Evolutionary conservation across 2,797 vertebrate genomes (phyloP).

Genomic region (Danio aesculapii): DNA sequence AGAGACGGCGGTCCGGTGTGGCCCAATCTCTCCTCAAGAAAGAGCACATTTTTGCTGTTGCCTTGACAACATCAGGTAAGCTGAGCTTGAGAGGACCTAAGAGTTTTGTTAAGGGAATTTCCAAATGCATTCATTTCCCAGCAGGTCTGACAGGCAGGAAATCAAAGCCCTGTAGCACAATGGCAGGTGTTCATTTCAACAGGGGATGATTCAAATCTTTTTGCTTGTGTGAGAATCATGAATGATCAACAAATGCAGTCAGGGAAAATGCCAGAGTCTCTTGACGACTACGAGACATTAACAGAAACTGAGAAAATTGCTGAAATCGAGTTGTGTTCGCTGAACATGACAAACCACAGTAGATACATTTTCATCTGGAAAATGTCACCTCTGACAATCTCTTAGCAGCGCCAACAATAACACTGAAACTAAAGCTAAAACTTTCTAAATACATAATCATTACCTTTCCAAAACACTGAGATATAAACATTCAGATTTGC

Average conservation of each 20-base stretch:
- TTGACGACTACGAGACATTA: slow-evolving; percentile 18
- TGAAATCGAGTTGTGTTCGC: background rate
- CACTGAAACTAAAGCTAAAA: too few species aligned
- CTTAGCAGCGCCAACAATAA: too few species aligned
- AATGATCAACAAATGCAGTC: slow-evolving; percentile 50
- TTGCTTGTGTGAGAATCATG: slow-evolving; percentile 42
- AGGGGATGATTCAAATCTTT: slow-evolving; percentile 49
- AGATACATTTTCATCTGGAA: background rate
- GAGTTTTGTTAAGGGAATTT: slow-evolving; percentile 55
- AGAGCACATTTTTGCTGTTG: slow-evolving; percentile 58
- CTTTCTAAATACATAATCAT: too few species aligned
- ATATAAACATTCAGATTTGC: too few species aligned
- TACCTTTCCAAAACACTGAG: too few species aligned
- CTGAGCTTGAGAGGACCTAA: slow-evolving; percentile 14
- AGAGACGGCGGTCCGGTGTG: background rate
- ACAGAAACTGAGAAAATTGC: slow-evolving; percentile 6
- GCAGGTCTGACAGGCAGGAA: slow-evolving; percentile 35
- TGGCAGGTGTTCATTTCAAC: slow-evolving; percentile 57
- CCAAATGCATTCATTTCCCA: slow-evolving; percentile 47
- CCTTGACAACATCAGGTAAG: slow-evolving; percentile 71
- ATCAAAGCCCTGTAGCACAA: slow-evolving; percentile 41
- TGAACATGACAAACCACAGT: background rate
- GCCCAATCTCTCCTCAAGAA: slow-evolving; percentile 21
- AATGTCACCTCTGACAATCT: background rate
- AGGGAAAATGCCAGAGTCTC: slow-evolving; percentile 18